phyloP scores from a whole-genome alignment of 2,113 vertebrate genomes.

The Oenanthe oenanthe region DNA sequence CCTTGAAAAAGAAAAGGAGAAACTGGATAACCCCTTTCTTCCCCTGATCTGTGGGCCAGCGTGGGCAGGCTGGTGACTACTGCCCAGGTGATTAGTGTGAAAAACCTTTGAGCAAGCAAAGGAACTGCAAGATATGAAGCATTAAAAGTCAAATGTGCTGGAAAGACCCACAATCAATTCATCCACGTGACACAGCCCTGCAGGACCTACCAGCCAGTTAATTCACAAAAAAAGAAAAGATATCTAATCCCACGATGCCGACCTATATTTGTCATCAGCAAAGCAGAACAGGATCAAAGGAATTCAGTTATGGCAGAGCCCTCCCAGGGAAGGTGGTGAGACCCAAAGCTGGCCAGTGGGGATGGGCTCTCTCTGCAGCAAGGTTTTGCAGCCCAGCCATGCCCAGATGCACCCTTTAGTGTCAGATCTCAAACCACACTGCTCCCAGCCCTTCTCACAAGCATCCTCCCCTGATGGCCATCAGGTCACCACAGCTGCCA shows the following conservation, averaged over 20 bases:
- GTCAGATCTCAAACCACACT: neutral
- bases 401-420: neutral
- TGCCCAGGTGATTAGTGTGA: neutral
- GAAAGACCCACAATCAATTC: neutral
- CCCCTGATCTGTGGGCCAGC: neutral
- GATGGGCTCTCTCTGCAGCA: neutral
- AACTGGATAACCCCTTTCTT: neutral
- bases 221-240: neutral
- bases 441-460: neutral
- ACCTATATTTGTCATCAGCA: neutral
- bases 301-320: neutral
- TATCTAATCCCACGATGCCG: neutral
- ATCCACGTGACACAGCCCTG: neutral
- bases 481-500: neutral
- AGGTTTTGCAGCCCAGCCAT: neutral
- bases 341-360: fast-evolving
- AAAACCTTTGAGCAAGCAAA: neutral
- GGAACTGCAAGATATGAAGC: neutral
- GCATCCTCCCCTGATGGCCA: neutral
- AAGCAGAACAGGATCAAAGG: neutral
- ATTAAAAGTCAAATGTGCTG: neutral
- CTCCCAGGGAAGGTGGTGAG: neutral
- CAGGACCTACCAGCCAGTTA: neutral
- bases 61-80: neutral
- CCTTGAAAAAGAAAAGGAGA: neutral